Evolutionary conservation across 1,140 invertebrate species (phyloP).

Genomic region (Eueides isabella): DNA sequence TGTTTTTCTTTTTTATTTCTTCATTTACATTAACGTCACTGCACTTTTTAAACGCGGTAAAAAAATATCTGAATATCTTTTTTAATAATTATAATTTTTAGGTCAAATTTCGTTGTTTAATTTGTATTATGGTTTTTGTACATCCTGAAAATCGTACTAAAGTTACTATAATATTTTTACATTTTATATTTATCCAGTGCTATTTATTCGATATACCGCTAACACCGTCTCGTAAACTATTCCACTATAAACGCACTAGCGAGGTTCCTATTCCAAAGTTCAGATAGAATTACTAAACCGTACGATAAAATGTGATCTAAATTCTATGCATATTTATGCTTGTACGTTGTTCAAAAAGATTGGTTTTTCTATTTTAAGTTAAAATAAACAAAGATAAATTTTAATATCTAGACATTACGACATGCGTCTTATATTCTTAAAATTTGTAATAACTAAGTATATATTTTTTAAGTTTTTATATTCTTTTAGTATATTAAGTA

Average conservation of each 20-base stretch:
- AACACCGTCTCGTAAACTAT: neutral
- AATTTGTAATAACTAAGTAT: too few relatives aligned
- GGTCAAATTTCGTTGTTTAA: slow-evolving; percentile 48
- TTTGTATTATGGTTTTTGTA: slow-evolving; percentile 18
- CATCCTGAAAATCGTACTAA: neutral
- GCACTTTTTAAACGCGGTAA: slow-evolving; percentile 23
- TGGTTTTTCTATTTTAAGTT: neutral
- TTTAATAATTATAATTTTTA: slow-evolving; percentile 24
- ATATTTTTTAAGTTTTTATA: too few relatives aligned
- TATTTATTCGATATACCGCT: neutral
- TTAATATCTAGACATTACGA: too few relatives aligned
- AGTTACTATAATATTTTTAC: neutral
- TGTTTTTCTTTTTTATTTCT: slow-evolving; percentile 44
- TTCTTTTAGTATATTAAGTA: too few relatives aligned
- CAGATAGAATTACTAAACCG: slow-evolving; percentile 16
- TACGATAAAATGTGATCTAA: slow-evolving; percentile 18
- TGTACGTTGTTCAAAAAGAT: neutral
- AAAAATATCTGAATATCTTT: slow-evolving; percentile 13
- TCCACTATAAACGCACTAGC: slow-evolving; percentile 7
- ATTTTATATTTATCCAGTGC: neutral
- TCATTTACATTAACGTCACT: slow-evolving; percentile 17
- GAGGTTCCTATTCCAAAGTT: slow-evolving; percentile 8
- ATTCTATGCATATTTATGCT: slow-evolving; percentile 12
- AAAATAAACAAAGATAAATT: neutral
- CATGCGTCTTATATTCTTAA: too few relatives aligned